Evolutionary conservation across 2,113 vertebrate species (phyloP).

Genomic region (Catharus fuscescens): DNA sequence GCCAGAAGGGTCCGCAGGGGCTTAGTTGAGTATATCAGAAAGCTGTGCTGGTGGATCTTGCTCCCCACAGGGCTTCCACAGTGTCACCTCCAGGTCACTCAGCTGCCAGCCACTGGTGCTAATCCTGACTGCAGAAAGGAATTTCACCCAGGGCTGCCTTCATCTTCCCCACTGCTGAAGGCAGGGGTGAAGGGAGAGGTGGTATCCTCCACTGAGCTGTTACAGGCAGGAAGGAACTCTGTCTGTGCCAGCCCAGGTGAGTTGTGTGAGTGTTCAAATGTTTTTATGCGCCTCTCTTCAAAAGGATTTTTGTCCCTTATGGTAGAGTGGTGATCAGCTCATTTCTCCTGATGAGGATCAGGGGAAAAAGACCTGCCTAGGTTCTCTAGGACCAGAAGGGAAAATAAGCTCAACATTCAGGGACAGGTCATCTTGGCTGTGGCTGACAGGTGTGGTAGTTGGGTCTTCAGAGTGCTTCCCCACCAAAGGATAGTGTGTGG

Average conservation of each 20-base stretch:
- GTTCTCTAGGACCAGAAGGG: too few relatives aligned
- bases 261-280: not conserved
- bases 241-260: rapidly evolving
- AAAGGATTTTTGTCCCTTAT: not conserved
- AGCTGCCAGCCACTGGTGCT: not conserved
- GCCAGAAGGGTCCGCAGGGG: rapidly evolving
- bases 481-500: not conserved
- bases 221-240: not conserved
- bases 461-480: not conserved
- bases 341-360: not conserved
- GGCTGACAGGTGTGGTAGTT: not conserved
- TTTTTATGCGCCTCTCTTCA: not conserved
- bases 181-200: not conserved
- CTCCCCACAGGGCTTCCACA: not conserved
- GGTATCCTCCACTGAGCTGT: not conserved
- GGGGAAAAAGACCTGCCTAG: not conserved
- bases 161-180: not conserved
- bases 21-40: not conserved
- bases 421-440: not conserved
- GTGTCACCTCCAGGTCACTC: too few relatives aligned
- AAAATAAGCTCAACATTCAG: not conserved
- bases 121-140: not conserved
- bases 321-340: not conserved
- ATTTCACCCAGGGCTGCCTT: not conserved
- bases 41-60: not conserved